A percentile compares a stretch with the other conserved stretches of the same genome.
phyloP scores from a whole-genome alignment of 2,797 vertebrate species.

The Petrocephalus schoutedeni region DNA sequence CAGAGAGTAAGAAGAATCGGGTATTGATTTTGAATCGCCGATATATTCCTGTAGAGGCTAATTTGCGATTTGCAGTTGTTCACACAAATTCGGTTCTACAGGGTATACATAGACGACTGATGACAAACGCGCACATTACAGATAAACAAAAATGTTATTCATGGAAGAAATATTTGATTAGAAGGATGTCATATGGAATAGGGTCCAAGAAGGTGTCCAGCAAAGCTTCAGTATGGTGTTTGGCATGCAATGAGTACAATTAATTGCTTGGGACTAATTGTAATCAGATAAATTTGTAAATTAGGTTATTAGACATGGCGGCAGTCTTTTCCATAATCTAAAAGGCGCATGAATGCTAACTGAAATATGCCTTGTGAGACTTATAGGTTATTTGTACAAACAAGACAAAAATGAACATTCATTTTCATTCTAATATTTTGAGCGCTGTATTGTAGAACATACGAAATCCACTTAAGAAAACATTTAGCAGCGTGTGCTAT shows the following conservation, averaged over 20 bases:
- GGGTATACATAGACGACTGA: slow-evolving; percentile 99
- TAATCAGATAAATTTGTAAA: background rate
- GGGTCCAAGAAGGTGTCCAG: background rate
- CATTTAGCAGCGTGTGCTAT: background rate
- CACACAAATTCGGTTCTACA: slow-evolving; percentile 99
- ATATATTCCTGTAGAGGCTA: slow-evolving; percentile 63
- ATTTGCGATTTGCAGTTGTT: slow-evolving; percentile 55
- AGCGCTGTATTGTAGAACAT: background rate
- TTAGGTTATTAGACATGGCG: background rate
- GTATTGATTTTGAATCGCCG: slow-evolving; percentile 51
- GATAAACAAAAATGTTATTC: background rate
- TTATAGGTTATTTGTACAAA: background rate
- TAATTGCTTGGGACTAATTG: background rate
- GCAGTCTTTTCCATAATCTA: background rate
- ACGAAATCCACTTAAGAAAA: background rate
- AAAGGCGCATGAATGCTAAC: background rate
- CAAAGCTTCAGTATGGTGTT: background rate
- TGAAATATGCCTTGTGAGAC: background rate
- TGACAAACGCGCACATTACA: slow-evolving; percentile 30
- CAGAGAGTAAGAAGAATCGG: background rate
- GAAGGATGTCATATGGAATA: background rate
- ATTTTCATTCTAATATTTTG: background rate
- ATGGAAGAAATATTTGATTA: background rate
- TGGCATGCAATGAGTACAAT: background rate
- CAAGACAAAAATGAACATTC: background rate